These are phyloP conservation scores for Cheiracanthium punctorium DNA, from an alignment of 2,888 invertebrate species.

Conservation along the genomic window DNA sequence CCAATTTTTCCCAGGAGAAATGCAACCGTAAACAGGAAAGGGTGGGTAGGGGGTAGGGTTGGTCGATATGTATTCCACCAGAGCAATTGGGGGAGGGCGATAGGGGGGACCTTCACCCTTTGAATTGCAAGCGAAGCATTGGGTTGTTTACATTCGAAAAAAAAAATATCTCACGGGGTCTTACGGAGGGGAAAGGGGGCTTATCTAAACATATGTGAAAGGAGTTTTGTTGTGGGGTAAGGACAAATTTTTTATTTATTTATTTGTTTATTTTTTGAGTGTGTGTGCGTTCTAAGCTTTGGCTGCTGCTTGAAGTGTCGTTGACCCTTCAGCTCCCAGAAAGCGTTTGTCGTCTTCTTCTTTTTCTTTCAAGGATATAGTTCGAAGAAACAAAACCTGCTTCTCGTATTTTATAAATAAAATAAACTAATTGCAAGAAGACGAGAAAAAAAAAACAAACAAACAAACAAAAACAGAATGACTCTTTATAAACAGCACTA, in stretches of 20 bases:
- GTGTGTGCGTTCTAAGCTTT: neutral
- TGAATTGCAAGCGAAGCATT: neutral
- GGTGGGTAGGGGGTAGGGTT: neutral
- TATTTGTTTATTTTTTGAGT: neutral
- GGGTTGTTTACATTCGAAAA: neutral
- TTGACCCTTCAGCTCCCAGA: no score
- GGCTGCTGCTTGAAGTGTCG: no score
- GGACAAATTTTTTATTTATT: no score
- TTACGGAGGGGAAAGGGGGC: neutral
- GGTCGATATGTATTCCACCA: no score
- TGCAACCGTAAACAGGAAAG: conserved; percentile 1
- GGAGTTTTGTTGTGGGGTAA: neutral
- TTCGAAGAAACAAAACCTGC: no score
- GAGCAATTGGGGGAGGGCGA: neutral
- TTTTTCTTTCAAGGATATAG: no score
- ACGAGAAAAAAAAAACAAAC: no score
- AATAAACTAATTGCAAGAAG: no score
- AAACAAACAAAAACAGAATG: no score
- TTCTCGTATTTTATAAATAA: no score
- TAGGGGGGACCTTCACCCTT: neutral
- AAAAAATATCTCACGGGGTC: neutral
- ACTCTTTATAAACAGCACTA: no score
- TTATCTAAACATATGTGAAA: neutral
- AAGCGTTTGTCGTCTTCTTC: no score
- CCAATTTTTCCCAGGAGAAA: neutral